Percentiles rank a stretch among this genome's conserved stretches.
phyloP scores from a whole-genome alignment of 1,140 invertebrate species.

The Drosophila tropicalis region DNA sequence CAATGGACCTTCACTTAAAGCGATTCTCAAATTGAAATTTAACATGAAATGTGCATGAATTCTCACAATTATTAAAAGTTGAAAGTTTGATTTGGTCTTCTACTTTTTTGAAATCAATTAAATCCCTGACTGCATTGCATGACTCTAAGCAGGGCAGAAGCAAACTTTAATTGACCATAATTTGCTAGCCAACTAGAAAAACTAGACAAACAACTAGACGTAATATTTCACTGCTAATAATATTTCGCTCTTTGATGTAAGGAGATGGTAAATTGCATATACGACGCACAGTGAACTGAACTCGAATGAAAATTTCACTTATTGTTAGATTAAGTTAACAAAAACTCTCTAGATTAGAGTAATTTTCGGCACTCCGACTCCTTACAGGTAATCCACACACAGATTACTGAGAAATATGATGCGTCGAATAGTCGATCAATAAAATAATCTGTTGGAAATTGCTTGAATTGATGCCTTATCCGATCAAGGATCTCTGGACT shows the following conservation, averaged over 20 bases:
- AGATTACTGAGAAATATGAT: too few relatives aligned
- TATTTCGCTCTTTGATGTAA: constrained; percentile 10
- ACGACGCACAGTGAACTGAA: constrained; percentile 13
- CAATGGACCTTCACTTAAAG: constrained; percentile 34
- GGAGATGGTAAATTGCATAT: not conserved
- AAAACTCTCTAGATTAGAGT: too few relatives aligned
- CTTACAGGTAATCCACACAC: too few relatives aligned
- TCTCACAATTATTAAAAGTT: constrained; percentile 6
- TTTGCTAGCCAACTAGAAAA: constrained; percentile 21
- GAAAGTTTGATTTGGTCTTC: too few relatives aligned
- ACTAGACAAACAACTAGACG: not conserved
- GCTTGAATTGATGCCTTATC: too few relatives aligned
- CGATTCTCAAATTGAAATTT: not conserved
- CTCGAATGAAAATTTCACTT: too few relatives aligned
- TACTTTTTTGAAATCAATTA: not conserved
- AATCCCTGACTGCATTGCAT: not conserved
- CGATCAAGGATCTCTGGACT: too few relatives aligned
- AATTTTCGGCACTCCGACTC: too few relatives aligned
- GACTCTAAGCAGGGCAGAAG: not conserved
- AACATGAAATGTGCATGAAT: constrained; percentile 1
- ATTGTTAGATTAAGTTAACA: too few relatives aligned
- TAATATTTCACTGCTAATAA: constrained; percentile 24
- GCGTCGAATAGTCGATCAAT: too few relatives aligned
- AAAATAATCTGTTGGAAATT: too few relatives aligned
- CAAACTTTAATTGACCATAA: constrained; percentile 2